Conservation (phyloP, 2,797 vertebrate species). For the Argyrosomus regius region DNA sequence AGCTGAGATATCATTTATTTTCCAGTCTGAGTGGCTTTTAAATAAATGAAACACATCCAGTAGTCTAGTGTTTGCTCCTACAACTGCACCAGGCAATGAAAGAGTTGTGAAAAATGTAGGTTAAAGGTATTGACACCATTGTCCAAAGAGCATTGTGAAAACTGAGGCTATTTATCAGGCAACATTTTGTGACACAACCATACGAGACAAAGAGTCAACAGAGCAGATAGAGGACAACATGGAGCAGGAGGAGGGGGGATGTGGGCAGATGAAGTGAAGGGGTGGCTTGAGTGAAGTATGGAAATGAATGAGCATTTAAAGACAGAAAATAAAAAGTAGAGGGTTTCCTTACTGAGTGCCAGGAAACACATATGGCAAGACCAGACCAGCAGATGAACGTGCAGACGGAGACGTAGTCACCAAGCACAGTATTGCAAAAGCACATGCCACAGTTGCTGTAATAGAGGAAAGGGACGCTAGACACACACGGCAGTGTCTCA, state of each 20-base stretch:
- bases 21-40: not conserved
- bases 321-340: not conserved
- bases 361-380: not conserved
- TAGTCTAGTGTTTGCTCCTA: not conserved
- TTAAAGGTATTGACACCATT: slow-evolving; percentile 8
- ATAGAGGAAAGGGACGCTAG: slow-evolving; percentile 10
- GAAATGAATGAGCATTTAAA: not conserved
- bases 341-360: not conserved
- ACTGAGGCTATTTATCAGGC: not conserved
- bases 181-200: slow-evolving; percentile 3
- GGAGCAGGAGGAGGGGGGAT: not conserved
- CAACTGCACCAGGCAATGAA: not conserved
- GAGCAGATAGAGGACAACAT: not conserved
- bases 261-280: not conserved
- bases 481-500: not conserved
- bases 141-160: slow-evolving; percentile 8
- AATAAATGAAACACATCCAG: not conserved
- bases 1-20: not conserved
- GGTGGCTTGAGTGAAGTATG: not conserved
- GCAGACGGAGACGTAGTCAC: slow-evolving; percentile 13
- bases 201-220: not conserved
- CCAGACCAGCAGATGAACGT: slow-evolving; percentile 13
- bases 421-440: slow-evolving; percentile 40
- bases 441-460: slow-evolving; percentile 1
- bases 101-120: slow-evolving; percentile 23